Evolutionary conservation across 2,888 invertebrate species (phyloP).

Genomic region (Enchytraeus crypticus): DNA sequence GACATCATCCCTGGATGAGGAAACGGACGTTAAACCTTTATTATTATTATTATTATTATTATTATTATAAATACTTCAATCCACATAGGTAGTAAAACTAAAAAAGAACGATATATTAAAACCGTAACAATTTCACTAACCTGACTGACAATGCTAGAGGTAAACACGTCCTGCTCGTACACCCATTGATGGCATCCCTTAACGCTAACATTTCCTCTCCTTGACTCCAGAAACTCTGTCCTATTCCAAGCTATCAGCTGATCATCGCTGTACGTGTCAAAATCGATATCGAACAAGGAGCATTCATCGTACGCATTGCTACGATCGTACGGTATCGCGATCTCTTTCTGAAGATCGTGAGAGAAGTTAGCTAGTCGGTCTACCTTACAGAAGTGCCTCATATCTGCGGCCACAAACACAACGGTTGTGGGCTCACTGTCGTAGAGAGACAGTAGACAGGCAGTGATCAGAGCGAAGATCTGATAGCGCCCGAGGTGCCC

Average conservation of each 20-base stretch:
- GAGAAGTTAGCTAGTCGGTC: constrained; percentile 8
- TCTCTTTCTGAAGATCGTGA: constrained; percentile 16
- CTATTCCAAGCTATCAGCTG: constrained; percentile 18
- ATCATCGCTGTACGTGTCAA: constrained; percentile 7
- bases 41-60: too few species aligned
- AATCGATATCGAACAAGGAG: constrained; percentile 16
- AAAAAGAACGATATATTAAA: background rate
- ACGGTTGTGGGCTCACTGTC: constrained; percentile 13
- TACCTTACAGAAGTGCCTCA: constrained; percentile 22
- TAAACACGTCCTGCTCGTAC: constrained; percentile 14
- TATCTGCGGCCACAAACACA: constrained; percentile 17
- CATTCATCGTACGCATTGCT: constrained; percentile 8
- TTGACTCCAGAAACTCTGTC: too few species aligned
- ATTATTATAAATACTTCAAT: too few species aligned
- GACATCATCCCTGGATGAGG: too few species aligned
- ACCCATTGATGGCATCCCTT: constrained; percentile 10
- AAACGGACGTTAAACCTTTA: too few species aligned
- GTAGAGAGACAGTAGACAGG: constrained; percentile 2
- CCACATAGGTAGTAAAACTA: background rate
- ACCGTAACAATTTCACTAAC: constrained; percentile 12
- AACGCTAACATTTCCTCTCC: background rate
- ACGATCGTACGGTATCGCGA: constrained; percentile 24
- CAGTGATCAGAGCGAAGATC: constrained; percentile 3
- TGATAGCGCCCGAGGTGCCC: constrained; percentile 14
- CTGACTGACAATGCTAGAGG: constrained; percentile 14